Percentiles rank a stretch among this genome's conserved stretches.
Conservation (phyloP, 2,113 vertebrate genomes). For the Motacilla tschutschensis region DNA sequence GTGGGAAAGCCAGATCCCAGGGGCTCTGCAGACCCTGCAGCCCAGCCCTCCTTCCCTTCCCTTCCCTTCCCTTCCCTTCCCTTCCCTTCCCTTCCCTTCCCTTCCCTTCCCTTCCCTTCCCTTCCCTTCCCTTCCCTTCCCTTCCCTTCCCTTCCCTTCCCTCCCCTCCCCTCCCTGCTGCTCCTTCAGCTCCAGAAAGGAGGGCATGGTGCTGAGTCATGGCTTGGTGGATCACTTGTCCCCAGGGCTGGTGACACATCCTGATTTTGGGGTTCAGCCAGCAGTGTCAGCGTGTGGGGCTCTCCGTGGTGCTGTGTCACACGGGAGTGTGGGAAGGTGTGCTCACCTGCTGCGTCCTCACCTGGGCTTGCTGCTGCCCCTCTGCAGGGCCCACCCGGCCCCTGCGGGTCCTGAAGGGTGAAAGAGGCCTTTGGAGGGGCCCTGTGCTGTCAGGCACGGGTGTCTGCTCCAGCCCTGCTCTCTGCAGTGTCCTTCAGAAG, state of each 20-base stretch:
- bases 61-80: too few species aligned
- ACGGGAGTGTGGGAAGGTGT: accelerated
- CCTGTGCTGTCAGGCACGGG: background rate
- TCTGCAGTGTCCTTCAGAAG: constrained; percentile 73
- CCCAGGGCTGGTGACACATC: background rate
- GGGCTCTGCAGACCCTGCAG: background rate
- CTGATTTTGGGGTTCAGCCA: background rate
- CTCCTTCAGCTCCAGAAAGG: background rate
- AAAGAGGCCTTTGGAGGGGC: background rate
- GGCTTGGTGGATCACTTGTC: background rate
- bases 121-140: too few species aligned
- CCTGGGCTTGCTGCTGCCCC: background rate
- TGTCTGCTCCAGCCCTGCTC: constrained; percentile 8
- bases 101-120: too few species aligned
- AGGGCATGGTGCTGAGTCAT: background rate
- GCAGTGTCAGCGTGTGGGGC: accelerated
- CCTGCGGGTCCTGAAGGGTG: background rate
- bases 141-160: too few species aligned
- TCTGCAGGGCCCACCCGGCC: accelerated
- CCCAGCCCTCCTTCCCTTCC: background rate
- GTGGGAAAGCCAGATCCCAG: background rate
- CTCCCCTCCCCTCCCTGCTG: background rate
- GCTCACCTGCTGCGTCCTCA: background rate
- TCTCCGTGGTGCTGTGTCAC: accelerated
- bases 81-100: too few species aligned